phyloP scores from a whole-genome alignment of 2,113 vertebrate genomes.

The Axis porcinus region DNA sequence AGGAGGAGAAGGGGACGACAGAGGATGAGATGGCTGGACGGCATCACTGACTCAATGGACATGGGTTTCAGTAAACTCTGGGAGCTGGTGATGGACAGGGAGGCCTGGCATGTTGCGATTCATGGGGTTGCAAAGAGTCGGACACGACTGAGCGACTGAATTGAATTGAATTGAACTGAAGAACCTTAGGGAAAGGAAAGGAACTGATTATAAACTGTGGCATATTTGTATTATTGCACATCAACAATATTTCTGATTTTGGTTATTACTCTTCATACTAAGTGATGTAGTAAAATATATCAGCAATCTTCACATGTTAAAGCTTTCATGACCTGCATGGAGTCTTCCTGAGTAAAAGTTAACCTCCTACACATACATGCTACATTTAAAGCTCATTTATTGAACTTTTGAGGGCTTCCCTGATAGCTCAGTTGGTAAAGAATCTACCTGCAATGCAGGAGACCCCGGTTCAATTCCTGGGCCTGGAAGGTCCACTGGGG shows the following conservation, averaged over 20 bases:
- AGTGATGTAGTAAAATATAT: not conserved
- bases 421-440: not conserved
- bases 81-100: too few relatives aligned
- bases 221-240: not conserved
- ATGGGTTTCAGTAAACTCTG: too few relatives aligned
- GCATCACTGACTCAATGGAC: too few relatives aligned
- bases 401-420: not conserved
- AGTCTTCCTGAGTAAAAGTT: not conserved
- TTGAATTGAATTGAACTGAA: not conserved
- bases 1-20: too few relatives aligned
- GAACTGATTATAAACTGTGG: not conserved
- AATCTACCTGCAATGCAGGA: not conserved
- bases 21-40: too few relatives aligned
- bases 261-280: not conserved
- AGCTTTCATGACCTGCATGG: not conserved
- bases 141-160: too few relatives aligned
- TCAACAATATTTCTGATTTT: not conserved
- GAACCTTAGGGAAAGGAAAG: not conserved
- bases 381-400: not conserved
- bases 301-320: not conserved
- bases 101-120: too few relatives aligned
- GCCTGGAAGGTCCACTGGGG: not conserved
- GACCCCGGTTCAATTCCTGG: fast-evolving
- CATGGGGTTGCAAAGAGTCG: too few relatives aligned
- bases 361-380: not conserved